Evolutionary conservation across 2,113 vertebrate genomes (phyloP), one percentile per base, ranked within the genome.

Genomic region (Pholis gunnellus): DNA sequence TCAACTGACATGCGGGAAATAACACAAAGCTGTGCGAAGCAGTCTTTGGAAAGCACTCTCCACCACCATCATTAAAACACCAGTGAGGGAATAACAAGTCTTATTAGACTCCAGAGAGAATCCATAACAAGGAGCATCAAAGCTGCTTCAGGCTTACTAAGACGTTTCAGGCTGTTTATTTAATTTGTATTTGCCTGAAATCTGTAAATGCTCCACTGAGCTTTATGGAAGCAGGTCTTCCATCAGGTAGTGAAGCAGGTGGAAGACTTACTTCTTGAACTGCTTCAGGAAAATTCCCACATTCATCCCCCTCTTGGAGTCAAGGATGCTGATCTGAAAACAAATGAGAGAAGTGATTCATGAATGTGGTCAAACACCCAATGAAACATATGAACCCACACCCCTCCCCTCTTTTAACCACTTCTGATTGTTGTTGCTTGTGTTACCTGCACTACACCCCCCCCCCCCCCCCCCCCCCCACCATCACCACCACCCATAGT

Each of bases 211-310:
- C 46, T 68, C 69, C 59, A 27, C 27, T 63, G 59, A 60, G 66
- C 52, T 56, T 54, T 57, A 38, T 36, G 48, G 14, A 46, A 63
- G 59, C 27, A 56, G 70, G 50, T 57, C 40, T 66, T 56, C 8
- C 5, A n/a, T 75, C 29, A 36, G 40, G 20, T 9, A 25, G n/a
- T 15, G 29, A 57, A 42, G 44, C 79, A 18, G 13, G 25, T n/a
- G 36, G 38, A 50, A 29, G 18, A 92, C 97, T 97, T 97, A 99
- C 98, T 96, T 99, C 94, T 99, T 99, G 91, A 99, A 99, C 84
- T 99, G 98, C 87, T 97, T 99, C 84, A 99, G 96, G 93, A 98
- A 99, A 94, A 99, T 99, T 18, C 97, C 98, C 92, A 99, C 94
- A 66, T 99, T 99, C 98, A 99, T 99, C 79, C 95, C 98, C 89